Evolutionary conservation across 2,113 vertebrate species (phyloP), one percentile per base, ranked within the genome.

Genomic region (Mormoops blainvillei): DNA sequence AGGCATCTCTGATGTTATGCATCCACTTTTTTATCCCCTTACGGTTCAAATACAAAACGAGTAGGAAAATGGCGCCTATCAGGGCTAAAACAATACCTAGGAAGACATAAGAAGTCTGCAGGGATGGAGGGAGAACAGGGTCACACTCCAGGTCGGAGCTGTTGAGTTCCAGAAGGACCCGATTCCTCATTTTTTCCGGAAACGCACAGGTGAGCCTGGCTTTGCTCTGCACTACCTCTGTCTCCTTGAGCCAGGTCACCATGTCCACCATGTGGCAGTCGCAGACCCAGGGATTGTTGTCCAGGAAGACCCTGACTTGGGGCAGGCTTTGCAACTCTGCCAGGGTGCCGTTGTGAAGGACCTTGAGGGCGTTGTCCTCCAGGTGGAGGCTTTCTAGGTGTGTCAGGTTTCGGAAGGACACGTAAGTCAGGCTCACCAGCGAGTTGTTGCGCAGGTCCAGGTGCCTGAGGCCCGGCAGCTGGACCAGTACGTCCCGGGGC

Each of bases 1-100:
- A 99, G 77, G 99, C 99, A 74, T 99, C 99, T 97, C 99, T 98
- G 98, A 99, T 99, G 98, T 99, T 99, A 97, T 99, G 99, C 81
- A 99, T 99, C 99, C 99, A 99, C 96, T 99, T 99, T 98, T 99
- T 99, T 98, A 99, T 99, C 85, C 99, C 99, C 97, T 99, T 99
- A 89, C 99, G 98, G 98, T 99, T 99, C 97, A 99, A 98, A 98
- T 99, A 99, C 96, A 99, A 99, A 97, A 99, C 99, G 81, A 99
- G 98, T 93, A 99, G 99, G 98, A 99, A 99, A 96, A 99, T 99
- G 54, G 99, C 99, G 7, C 99, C 99, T 1, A 99, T 99, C 84
- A 99, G 98, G 67, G 99, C 99, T 98, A 99, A 98, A 73, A 99
- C 99, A 97, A 99, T 99, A 10, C 99, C 99, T 89, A 99, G 97